phyloP scores from a whole-genome alignment of 2,888 invertebrate species.

The Heliconius charithonia region DNA sequence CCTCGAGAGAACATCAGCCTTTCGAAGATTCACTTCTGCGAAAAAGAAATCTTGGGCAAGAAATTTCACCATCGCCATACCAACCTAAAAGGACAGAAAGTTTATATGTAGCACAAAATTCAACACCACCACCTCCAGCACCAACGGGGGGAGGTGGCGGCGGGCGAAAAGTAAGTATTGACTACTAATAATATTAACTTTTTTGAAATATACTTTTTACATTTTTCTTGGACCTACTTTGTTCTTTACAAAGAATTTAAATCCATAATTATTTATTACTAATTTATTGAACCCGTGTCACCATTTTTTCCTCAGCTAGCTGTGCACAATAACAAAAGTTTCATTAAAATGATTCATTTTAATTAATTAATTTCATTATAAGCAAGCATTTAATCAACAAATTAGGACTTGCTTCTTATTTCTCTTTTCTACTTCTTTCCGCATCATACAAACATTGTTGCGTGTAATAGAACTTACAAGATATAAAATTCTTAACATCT shows the following conservation, averaged over 20 bases:
- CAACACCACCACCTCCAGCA: constrained; percentile 75
- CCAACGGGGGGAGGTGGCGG: constrained; percentile 69
- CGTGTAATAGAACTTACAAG: too few relatives aligned
- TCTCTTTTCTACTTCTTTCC: neutral
- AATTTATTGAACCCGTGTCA: too few relatives aligned
- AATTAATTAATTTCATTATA: neutral
- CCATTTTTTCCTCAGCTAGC: neutral
- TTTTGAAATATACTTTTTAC: neutral
- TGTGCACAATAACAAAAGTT: neutral
- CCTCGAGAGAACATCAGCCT: constrained; percentile 83
- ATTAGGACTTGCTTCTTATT: neutral
- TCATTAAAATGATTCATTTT: neutral
- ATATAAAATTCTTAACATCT: too few relatives aligned
- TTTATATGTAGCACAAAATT: constrained; percentile 86
- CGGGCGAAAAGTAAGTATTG: constrained; percentile 71
- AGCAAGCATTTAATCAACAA: neutral
- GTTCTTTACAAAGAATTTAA: neutral
- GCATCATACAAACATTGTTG: neutral
- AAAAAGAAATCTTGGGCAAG: constrained; percentile 92
- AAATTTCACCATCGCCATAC: constrained; percentile 93
- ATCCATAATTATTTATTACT: neutral
- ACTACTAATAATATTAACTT: neutral
- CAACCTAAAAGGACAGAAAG: constrained; percentile 97
- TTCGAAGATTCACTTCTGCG: constrained; percentile 93
- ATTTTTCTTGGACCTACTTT: neutral